A percentile compares a stretch with the other conserved stretches of the same genome.
Conservation (phyloP, 2,113 vertebrate species). For the Lagenorhynchus albirostris region DNA sequence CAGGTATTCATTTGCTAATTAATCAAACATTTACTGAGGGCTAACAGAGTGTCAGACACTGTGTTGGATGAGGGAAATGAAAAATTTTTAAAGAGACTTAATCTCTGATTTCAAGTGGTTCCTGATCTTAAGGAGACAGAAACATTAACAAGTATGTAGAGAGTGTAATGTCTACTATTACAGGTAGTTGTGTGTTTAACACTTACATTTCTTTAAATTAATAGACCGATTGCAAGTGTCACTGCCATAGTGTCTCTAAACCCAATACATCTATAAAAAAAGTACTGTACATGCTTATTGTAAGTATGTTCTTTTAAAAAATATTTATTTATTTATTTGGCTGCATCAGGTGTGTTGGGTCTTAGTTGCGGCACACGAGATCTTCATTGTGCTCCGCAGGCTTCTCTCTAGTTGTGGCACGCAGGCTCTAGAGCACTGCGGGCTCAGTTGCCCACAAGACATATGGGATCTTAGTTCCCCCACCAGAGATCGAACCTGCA, state of each 20-base stretch:
- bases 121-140: neutral
- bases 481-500: too few species aligned
- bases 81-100: neutral
- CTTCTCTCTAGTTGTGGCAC: too few species aligned
- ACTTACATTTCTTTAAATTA: neutral
- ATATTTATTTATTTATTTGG: too few species aligned
- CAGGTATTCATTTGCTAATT: conserved; percentile 33
- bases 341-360: too few species aligned
- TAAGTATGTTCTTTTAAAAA: neutral
- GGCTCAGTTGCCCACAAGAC: too few species aligned
- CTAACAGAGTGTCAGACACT: neutral
- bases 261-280: neutral
- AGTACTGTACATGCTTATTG: neutral
- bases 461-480: too few species aligned
- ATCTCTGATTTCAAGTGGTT: neutral
- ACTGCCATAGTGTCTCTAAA: neutral
- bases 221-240: neutral
- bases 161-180: neutral
- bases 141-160: neutral
- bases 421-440: too few species aligned
- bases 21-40: conserved; percentile 3
- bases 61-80: neutral
- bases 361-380: too few species aligned
- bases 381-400: fast-evolving
- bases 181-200: neutral